Percentiles rank a stretch among this genome's conserved stretches.
Conservation (phyloP, 2,888 invertebrate species). For the Scotopteryx bipunctaria region DNA sequence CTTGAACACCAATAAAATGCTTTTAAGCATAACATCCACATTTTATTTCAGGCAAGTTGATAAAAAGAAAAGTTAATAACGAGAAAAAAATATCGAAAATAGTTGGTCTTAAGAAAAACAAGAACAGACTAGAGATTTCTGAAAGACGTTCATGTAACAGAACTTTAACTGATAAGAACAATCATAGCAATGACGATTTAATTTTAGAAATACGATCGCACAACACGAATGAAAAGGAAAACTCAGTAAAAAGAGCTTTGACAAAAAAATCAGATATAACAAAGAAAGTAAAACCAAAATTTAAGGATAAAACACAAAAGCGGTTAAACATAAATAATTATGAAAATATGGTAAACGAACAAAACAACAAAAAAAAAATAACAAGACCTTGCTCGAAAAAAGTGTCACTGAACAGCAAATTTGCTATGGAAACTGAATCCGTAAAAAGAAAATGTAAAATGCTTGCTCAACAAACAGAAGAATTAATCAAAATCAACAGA, state of each 20-base stretch:
- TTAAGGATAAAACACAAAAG: slow-evolving; percentile 12
- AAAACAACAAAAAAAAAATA: slow-evolving; percentile 10
- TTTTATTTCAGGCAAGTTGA: slow-evolving; percentile 55
- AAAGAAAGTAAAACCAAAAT: not conserved
- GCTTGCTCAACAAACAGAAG: slow-evolving; percentile 35
- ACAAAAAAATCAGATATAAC: not conserved
- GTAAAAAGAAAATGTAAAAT: slow-evolving; percentile 43
- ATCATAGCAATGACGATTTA: not conserved
- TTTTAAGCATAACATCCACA: no score
- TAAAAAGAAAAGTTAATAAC: slow-evolving; percentile 53
- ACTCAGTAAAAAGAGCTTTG: not conserved
- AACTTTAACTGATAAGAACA: not conserved
- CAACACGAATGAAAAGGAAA: not conserved
- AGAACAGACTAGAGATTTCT: not conserved
- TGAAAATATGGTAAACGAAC: slow-evolving; percentile 9
- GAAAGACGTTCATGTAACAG: not conserved
- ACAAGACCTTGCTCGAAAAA: slow-evolving; percentile 20
- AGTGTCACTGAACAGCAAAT: slow-evolving; percentile 34
- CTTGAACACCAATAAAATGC: no score
- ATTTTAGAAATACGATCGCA: not conserved
- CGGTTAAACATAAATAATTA: slow-evolving; percentile 13
- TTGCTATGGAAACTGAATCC: slow-evolving; percentile 40
- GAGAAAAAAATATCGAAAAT: slow-evolving; percentile 22
- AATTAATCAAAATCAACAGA: slow-evolving; percentile 31
- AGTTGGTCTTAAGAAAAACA: slow-evolving; percentile 10